phyloP scores from a whole-genome alignment of 2,113 vertebrate genomes.

The Pygoscelis antarcticus region DNA sequence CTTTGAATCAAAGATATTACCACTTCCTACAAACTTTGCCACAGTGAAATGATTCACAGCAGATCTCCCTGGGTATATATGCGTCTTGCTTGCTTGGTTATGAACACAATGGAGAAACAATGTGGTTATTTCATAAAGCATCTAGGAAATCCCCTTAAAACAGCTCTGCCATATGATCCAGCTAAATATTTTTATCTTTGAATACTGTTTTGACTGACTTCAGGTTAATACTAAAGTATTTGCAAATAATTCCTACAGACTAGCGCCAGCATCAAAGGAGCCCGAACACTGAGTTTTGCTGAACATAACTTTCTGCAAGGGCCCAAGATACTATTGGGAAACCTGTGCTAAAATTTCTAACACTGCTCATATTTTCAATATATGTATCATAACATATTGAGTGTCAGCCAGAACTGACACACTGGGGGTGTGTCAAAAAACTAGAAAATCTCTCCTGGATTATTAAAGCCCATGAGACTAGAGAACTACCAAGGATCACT shows the following conservation, averaged over 20 bases:
- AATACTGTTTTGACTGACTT: neutral
- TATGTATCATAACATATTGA: slow-evolving; percentile 26
- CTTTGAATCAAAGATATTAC: neutral
- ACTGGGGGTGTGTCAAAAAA: neutral
- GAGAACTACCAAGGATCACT: slow-evolving; percentile 8
- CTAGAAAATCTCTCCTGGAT: neutral
- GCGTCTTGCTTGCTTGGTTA: neutral
- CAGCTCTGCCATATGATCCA: neutral
- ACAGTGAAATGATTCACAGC: neutral
- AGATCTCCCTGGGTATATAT: neutral
- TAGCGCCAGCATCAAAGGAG: neutral
- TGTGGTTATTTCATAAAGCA: neutral
- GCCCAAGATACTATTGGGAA: neutral
- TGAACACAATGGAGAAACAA: neutral
- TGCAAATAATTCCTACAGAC: neutral
- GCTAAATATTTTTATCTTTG: neutral
- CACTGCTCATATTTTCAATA: neutral
- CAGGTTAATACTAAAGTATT: neutral
- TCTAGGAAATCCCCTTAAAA: neutral
- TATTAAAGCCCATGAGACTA: neutral
- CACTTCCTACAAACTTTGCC: neutral
- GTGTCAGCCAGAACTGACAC: slow-evolving; percentile 51
- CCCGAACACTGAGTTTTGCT: neutral
- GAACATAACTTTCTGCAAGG: neutral
- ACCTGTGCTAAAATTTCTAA: neutral